A percentile compares a stretch with the other conserved stretches of the same genome.
These are phyloP conservation scores for Zosterops borbonicus DNA, from an alignment of 2,113 vertebrate genomes.

Conservation along the genomic window DNA sequence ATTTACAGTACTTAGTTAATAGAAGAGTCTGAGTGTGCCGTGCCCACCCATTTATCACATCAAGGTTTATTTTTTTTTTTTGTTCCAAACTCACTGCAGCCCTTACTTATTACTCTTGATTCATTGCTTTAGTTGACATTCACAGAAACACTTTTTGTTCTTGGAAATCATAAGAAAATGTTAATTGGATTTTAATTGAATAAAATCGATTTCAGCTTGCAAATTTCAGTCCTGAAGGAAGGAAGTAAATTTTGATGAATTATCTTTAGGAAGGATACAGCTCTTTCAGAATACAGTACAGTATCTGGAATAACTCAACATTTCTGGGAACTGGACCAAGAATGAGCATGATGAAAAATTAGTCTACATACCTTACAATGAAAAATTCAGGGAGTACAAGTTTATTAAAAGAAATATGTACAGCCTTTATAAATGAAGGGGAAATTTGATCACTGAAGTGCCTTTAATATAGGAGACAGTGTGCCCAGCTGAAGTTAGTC, in stretches of 20 bases:
- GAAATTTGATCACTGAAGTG: not conserved
- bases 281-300: not conserved
- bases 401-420: not conserved
- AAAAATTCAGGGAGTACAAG: not conserved
- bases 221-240: not conserved
- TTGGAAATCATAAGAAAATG: not conserved
- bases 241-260: not conserved
- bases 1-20: not conserved
- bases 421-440: not conserved
- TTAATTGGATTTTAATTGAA: not conserved
- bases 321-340: not conserved
- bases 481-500: not conserved
- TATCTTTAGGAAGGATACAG: not conserved
- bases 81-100: accelerated
- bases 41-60: not conserved
- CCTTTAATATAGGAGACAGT: not conserved
- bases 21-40: not conserved
- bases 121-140: not conserved
- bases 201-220: not conserved
- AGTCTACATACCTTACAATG: not conserved
- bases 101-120: not conserved
- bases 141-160: not conserved
- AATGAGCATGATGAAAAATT: not conserved
- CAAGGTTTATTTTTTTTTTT: not conserved
- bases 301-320: not conserved